Evolutionary conservation across 2,797 vertebrate species (phyloP).

Genomic region (Malacoctenus gilli): DNA sequence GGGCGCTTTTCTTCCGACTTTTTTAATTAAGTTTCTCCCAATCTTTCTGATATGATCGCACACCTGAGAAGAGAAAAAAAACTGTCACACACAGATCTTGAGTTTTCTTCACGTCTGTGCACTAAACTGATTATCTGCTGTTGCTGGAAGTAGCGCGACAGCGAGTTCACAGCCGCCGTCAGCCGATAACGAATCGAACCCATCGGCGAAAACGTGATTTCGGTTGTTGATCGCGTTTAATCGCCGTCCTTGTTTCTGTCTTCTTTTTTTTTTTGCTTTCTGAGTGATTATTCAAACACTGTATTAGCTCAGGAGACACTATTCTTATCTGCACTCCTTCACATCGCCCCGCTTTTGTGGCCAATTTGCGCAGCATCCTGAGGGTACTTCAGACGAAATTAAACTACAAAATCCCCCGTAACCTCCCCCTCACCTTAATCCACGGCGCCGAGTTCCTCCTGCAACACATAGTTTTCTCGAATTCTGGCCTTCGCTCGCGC

Average conservation of each 20-base stretch:
- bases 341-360: constrained; percentile 30
- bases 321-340: constrained; percentile 53
- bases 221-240: constrained; percentile 27
- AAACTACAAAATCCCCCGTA: constrained; percentile 49
- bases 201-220: constrained; percentile 13
- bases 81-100: constrained; percentile 20
- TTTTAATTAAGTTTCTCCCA: constrained; percentile 1
- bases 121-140: constrained; percentile 34
- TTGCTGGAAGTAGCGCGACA: constrained; percentile 27
- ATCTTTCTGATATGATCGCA: neutral
- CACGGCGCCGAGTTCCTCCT: constrained; percentile 27
- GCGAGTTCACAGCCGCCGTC: constrained; percentile 27
- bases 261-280: constrained; percentile 13
- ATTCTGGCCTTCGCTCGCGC: constrained; percentile 21
- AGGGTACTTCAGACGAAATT: constrained; percentile 52
- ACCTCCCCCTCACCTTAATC: constrained; percentile 54
- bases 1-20: constrained; percentile 4
- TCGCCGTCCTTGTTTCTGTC: constrained; percentile 1
- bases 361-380: constrained; percentile 45
- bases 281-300: constrained; percentile 46
- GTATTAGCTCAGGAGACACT: no score
- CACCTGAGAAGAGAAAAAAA: constrained; percentile 13
- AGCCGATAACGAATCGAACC: constrained; percentile 16
- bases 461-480: constrained; percentile 16
- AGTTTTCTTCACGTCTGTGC: constrained; percentile 37